Percentiles rank a stretch among this genome's conserved stretches.
Conservation (phyloP, 2,797 vertebrate genomes). For the Monodelphis domestica region DNA sequence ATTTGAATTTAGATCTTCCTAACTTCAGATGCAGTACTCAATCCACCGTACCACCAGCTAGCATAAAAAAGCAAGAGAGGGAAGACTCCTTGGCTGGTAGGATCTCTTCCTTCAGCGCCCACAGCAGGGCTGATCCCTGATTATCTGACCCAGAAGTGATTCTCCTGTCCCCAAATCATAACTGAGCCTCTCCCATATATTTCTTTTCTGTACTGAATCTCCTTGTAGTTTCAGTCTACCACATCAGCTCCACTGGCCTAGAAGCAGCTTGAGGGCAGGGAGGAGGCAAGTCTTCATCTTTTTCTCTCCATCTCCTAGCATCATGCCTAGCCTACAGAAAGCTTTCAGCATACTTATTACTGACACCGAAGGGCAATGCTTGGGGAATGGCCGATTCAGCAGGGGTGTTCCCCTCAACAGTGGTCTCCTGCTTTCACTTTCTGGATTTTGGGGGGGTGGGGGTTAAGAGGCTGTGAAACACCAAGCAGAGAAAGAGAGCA, state of each 20-base stretch:
- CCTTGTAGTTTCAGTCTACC: neutral
- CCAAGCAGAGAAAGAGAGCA: too few relatives aligned
- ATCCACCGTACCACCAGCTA: neutral
- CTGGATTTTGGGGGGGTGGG: too few relatives aligned
- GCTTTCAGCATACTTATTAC: neutral
- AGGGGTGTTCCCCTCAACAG: too few relatives aligned
- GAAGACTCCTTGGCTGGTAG: neutral
- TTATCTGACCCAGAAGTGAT: neutral
- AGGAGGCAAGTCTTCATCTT: neutral
- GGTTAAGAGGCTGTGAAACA: too few relatives aligned
- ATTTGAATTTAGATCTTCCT: neutral
- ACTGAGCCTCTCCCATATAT: neutral
- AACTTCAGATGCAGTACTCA: neutral
- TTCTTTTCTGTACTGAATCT: neutral
- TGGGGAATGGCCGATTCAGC: neutral
- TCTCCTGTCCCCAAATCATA: neutral
- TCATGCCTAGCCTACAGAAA: neutral
- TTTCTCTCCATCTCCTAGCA: neutral
- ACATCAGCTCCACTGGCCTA: neutral
- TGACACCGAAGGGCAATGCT: neutral
- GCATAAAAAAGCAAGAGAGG: neutral
- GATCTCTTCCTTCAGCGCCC: neutral
- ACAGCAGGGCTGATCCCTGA: neutral
- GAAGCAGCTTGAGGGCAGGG: neutral
- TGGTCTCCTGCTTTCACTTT: too few relatives aligned